Evolutionary conservation across 2,113 vertebrate species (phyloP), one percentile per base, ranked within the genome.

Genomic region (Tragelaphus imberbis): DNA sequence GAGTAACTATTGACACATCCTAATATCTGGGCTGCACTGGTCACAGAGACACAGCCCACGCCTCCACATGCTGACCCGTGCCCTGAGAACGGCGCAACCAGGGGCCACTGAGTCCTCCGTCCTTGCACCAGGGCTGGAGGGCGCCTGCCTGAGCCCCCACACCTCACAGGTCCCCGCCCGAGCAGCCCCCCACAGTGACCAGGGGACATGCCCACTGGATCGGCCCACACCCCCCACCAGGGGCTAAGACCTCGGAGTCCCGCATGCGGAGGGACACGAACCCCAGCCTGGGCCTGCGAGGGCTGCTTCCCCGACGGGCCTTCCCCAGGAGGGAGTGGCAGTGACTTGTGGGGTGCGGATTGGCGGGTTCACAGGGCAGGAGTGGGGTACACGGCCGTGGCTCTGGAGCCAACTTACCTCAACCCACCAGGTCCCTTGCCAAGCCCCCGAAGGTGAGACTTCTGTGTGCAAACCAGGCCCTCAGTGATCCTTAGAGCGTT

Each of bases 181-280:
- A 6, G 47, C 36, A 2, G 14, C 17, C 6, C 0, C 4, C 5
- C 8, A 13, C 14, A 17, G 65, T 53, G 36, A 23, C 36, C 55
- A 47, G 16, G 1, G 58, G 61, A 30, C 14, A 12, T 0, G 2
- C n/a, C 49, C 40, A 0, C 30, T 30, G 36, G 9, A 33, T 47
- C 6, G 49, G 13, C 16, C 51, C 40, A 25, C 51, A 25, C 2
- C 2, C 13, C 44, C 40, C 3, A 14, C 21, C 2, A 4, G 2
- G 47, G 8, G 7, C 13, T 77, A 68, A 25, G 49, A 40, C 36
- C 13, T 59, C n/a, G 5, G 59, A 8, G 56, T 17, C 44, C 33
- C 63, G 13, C 15, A 12, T 3, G 30, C 13, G 1, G 12, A 33
- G 1, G 25, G 40, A 44, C 0, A 5, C 5, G 1, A 19, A 33